phyloP scores from a whole-genome alignment of 2,888 invertebrate genomes.

The Drosophila maculinotata region DNA sequence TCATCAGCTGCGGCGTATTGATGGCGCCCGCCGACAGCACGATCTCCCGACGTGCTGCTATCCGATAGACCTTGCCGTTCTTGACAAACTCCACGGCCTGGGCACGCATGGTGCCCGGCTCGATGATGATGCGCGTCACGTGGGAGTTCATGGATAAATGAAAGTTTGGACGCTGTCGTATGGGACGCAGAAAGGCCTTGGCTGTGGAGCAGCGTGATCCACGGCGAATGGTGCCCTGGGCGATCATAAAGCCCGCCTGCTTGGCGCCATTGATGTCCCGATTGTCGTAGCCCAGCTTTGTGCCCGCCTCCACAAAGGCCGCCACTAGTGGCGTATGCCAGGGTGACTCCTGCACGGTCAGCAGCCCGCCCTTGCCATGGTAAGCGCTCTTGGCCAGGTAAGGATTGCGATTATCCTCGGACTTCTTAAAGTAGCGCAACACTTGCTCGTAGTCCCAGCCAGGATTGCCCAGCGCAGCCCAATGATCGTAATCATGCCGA shows the following conservation, averaged over 20 bases:
- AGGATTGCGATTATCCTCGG: constrained; percentile 95
- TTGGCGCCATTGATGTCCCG: constrained; percentile 92
- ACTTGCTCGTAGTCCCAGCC: constrained; percentile 95
- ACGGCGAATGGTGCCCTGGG: constrained; percentile 91
- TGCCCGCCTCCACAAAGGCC: constrained; percentile 93
- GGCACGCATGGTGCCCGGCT: constrained; percentile 90
- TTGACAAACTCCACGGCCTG: constrained; percentile 92
- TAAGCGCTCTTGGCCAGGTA: constrained; percentile 89
- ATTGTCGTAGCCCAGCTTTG: constrained; percentile 93
- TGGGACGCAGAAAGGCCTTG: constrained; percentile 93
- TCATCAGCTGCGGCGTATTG: constrained; percentile 95
- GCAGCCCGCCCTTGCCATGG: constrained; percentile 90
- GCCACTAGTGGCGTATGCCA: constrained; percentile 93
- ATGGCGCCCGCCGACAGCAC: constrained; percentile 96
- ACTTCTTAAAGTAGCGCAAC: constrained; percentile 94
- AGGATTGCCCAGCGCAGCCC: constrained; percentile 94
- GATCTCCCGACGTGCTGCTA: constrained; percentile 92
- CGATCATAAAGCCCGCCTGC: constrained; percentile 93
- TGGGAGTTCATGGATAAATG: constrained; percentile 93
- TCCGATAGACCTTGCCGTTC: constrained; percentile 89
- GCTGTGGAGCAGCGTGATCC: constrained; percentile 94
- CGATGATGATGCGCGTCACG: constrained; percentile 91
- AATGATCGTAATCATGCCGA: constrained; percentile 93
- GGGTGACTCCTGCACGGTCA: constrained; percentile 93
- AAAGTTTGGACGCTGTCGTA: constrained; percentile 90